phyloP scores from a whole-genome alignment of 2,797 vertebrate species.

The Micromesistius poutassou region DNA sequence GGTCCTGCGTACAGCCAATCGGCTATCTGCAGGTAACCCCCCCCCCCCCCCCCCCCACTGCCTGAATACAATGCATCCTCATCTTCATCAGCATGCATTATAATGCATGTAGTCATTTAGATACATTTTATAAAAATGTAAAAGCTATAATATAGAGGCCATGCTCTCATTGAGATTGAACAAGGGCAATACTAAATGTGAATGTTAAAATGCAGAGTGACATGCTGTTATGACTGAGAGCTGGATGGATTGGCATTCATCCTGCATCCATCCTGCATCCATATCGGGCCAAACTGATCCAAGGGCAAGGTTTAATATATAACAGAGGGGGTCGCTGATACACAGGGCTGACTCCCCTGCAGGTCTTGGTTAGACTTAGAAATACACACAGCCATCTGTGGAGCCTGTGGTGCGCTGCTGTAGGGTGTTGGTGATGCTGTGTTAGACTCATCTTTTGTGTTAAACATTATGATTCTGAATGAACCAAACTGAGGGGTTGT shows the following conservation, averaged over 20 bases:
- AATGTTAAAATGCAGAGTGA: neutral
- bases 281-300: neutral
- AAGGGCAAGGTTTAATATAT: neutral
- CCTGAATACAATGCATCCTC: neutral
- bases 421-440: neutral
- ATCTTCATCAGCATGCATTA: neutral
- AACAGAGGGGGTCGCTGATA: neutral
- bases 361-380: neutral
- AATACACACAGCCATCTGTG: neutral
- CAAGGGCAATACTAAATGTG: neutral
- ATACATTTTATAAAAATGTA: neutral
- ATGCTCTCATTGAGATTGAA: neutral
- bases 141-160: neutral
- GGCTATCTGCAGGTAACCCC: constrained; percentile 90
- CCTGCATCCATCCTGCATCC: neutral
- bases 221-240: neutral
- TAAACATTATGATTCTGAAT: neutral
- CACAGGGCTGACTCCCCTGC: neutral
- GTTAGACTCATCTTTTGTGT: neutral
- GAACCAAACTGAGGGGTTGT: neutral
- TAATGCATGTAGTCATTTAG: neutral
- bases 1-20: constrained; percentile 97
- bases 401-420: neutral
- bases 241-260: neutral
- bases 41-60: neutral